Conservation (phyloP, 2,113 vertebrate genomes). For the Heteronetta atricapilla region DNA sequence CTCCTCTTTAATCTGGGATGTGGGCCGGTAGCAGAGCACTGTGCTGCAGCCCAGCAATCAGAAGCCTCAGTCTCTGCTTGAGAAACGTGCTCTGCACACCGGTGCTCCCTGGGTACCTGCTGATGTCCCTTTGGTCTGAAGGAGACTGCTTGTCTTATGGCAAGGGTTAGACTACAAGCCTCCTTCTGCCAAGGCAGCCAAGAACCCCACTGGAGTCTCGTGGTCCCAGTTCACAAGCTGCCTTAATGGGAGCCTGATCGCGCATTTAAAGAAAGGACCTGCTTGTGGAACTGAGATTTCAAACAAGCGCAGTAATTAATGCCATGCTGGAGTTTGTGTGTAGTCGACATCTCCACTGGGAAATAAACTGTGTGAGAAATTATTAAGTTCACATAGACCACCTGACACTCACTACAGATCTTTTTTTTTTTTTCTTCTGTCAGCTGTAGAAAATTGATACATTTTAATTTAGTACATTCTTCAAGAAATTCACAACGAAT, state of each 20-base stretch:
- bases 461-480: not conserved
- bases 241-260: not conserved
- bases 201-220: not conserved
- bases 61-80: not conserved
- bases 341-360: not conserved
- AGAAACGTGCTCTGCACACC: accelerated
- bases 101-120: not conserved
- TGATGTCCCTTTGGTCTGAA: not conserved
- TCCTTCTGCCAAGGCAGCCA: not conserved
- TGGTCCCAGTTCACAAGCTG: not conserved
- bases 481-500: not conserved
- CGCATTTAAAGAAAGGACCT: not conserved
- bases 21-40: not conserved
- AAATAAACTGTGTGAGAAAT: slow-evolving; percentile 16
- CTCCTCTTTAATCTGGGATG: not conserved
- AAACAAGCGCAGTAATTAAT: not conserved
- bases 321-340: not conserved
- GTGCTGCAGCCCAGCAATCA: not conserved
- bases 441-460: not conserved
- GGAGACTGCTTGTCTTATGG: not conserved
- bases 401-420: not conserved
- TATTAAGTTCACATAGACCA: not conserved
- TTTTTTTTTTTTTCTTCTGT: not conserved
- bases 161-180: not conserved
- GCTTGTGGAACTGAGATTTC: not conserved